Evolutionary conservation across 1,140 invertebrate genomes (phyloP), one percentile per base, ranked within the genome.

Genomic region (Caenorhabditis tropicalis): DNA sequence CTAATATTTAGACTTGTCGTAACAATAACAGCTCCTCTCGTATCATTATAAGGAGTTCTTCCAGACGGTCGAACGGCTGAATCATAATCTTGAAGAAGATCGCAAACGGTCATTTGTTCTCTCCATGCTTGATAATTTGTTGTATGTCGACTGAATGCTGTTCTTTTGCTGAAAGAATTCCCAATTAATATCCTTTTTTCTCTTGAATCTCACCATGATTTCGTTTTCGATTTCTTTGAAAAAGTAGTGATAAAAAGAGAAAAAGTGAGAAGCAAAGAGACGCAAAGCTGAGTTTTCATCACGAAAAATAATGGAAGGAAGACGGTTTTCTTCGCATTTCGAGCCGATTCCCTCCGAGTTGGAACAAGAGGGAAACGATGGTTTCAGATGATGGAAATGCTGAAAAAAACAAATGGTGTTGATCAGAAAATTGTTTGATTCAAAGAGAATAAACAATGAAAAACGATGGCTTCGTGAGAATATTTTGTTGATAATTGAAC

Each of bases 41-140:
- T 85, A 90, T 86, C 36, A 74, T 85, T 85, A 27, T 79, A 84
- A 7, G 88, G 90, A 15, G 85, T 87, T 74, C 82, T 87, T 29
- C 89, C 89, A 31, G 86, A 86, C 9, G 89, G 89, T 51, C 90
- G 74, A 31, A 90, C 89, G n/a, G 90, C 87, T 16, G 89, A 33
- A 65, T 90, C 89, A 74, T 90, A 90, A 29, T 88, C 85, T 79
- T 91, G 88, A n/a, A 90, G 84, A n/a, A 90, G 82, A 79, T 91
- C 90, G 70, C 89, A 90, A 27, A 89, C 87, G 16, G 87, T 90
- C 86, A 89, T 91, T 70, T 90, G 90, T 43, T 91, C 89, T 83
- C 86, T 90, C 90, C 89, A 91, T 48, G 90, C 90, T 80, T 87
- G 84, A 83, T 91, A 90, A 83, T 90, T 90, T 56, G 89, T 90